These are phyloP conservation scores for Rhabditoides inermis DNA, from an alignment of 2,888 invertebrate genomes.

Conservation along the genomic window DNA sequence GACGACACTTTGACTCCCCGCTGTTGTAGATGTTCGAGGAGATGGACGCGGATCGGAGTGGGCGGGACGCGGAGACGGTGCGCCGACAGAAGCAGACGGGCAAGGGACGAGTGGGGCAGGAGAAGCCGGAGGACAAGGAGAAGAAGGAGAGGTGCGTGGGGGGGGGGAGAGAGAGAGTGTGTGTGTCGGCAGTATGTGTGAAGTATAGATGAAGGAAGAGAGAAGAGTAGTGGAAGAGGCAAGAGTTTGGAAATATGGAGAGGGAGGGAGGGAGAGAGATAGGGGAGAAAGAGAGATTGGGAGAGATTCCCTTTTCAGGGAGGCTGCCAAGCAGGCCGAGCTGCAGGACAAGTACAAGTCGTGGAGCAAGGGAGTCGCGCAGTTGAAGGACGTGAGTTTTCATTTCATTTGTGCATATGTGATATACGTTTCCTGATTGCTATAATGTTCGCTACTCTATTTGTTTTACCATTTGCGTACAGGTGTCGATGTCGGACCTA, in stretches of 20 bases:
- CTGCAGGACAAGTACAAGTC: slow-evolving; percentile 24
- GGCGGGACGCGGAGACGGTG: slow-evolving; percentile 11
- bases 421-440: no score
- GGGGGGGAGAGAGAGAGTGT: slow-evolving; percentile 3
- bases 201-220: slow-evolving; percentile 13
- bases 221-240: no score
- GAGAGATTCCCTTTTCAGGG: no score
- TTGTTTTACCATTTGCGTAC: no score
- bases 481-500: no score
- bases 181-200: slow-evolving; percentile 16
- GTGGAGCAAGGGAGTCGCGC: slow-evolving; percentile 27
- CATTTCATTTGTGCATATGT: not conserved
- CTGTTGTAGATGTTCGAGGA: no score
- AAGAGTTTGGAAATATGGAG: no score
- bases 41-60: slow-evolving; percentile 11
- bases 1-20: no score
- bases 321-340: slow-evolving; percentile 26
- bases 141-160: slow-evolving; percentile 6
- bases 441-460: no score
- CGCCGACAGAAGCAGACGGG: slow-evolving; percentile 6
- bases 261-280: no score
- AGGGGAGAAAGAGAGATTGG: no score
- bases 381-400: slow-evolving; percentile 16
- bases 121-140: slow-evolving; percentile 9
- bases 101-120: slow-evolving; percentile 1